Base-by-base conservation (phyloP, 2,797 vertebrate genomes). In the Meda fulgida region DNA sequence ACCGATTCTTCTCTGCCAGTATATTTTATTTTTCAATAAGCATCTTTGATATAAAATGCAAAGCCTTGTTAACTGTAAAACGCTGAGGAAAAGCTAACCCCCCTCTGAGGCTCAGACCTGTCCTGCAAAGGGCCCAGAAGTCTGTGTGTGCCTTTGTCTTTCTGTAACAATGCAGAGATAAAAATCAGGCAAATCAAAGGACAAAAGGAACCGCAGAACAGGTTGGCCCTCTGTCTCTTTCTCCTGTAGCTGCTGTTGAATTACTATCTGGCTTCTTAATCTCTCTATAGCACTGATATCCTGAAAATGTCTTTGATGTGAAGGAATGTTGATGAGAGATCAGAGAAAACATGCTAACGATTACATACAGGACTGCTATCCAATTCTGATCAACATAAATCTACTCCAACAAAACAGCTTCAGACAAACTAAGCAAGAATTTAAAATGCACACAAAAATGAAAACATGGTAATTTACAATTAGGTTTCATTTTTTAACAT, bases 281-380 rank as follows among this genome's bases (percentile, higher is more conserved):
- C 72, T 81, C 14, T 75, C 58, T 48, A 55, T 58, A n/a, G 85
- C 40, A 51, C 87, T 83, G 80, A 85, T 88, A 89, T 89, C 83
- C 87, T 88, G 66, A 86, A 76, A 55, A 31, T 46, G 38, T 81
- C 76, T 89, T 85, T 89, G 86, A 89, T 80, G 86, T 71, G 40
- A 2, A 77, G 13, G 38, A 63, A 69, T 65, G 77, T 66, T 78
- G 58, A 60, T 70, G 76, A 79, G 63, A 38, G 19, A 38, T 87
- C 81, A 80, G 70, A 83, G 60, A 60, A 80, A 66, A 58, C 81
- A 53, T 55, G 53, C 46, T 66, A 6, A 5, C 36, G 53, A 55
- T 78, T 43, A 80, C 16, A 79, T 46, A 36, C 26, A 70, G 13
- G 71, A 70, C 65, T n/a, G 66, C 21, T 46, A 60, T 71, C 29